Percentiles rank a stretch among this genome's conserved stretches.
Evolutionary conservation across 2,113 vertebrate species (phyloP).

Genomic region (Pseudorectes ferrugineus): DNA sequence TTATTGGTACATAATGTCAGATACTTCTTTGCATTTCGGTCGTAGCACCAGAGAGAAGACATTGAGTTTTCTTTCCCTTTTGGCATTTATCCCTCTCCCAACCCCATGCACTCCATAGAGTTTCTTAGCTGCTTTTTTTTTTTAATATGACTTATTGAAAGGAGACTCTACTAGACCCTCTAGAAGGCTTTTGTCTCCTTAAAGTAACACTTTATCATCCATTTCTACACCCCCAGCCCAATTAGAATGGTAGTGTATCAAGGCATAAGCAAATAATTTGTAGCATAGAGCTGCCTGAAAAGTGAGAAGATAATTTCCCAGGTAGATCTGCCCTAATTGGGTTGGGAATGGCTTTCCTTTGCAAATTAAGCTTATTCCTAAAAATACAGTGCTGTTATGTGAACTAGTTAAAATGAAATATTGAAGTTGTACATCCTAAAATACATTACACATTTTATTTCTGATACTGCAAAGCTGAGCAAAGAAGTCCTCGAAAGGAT

Average conservation of each 20-base stretch:
- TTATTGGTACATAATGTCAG: background rate
- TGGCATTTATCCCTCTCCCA: background rate
- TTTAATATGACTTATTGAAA: background rate
- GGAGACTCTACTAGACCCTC: background rate
- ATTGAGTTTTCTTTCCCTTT: background rate
- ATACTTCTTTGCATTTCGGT: background rate
- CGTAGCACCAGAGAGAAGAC: background rate
- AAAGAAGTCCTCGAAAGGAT: background rate
- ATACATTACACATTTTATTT: background rate
- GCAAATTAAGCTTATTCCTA: background rate
- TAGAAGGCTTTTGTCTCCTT: background rate
- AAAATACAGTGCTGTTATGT: background rate
- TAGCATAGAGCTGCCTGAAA: background rate
- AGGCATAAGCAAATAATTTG: background rate
- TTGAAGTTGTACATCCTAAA: background rate
- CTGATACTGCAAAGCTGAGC: background rate
- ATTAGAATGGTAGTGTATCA: background rate
- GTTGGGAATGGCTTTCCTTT: background rate
- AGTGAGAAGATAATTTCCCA: background rate
- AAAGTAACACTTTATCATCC: background rate
- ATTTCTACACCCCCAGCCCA: background rate
- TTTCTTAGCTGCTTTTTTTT: background rate
- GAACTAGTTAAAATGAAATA: background rate
- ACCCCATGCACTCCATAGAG: fast-evolving
- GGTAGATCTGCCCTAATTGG: background rate